Base-by-base conservation (phyloP, 2,797 vertebrate genomes). In the Petrocephalus schoutedeni region DNA sequence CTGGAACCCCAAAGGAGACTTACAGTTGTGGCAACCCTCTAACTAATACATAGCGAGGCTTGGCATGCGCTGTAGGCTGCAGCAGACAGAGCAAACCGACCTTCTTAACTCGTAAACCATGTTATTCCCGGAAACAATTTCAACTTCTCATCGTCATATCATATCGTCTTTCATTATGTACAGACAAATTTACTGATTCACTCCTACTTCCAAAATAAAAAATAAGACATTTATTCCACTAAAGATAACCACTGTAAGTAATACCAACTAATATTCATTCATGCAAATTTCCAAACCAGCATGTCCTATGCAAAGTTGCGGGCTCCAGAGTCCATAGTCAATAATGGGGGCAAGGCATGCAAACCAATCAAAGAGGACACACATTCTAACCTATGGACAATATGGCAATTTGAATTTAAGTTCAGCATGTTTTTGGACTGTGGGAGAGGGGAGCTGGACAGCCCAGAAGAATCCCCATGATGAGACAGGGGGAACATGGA, bases 1-100 rank as follows among this genome's bases (percentile, higher is more conserved):
- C 91, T 90, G 90, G 92, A 93, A 92, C 92, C 90, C 94, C 91
- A 95, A 96, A 95, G 94, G 95, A 95, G 95, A 95, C 95, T 96
- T 95, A 92, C 90, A 90, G 92, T 80, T 92, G 93, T 87, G 93
- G 91, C 91, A 92, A 64, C 86, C 91, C 93, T 92, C 92, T 86
- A 23, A 83, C 86, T 88, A 89, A 89, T 88, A 86, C 53, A 61
- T 45, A 74, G 28, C 1, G 54, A 49, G 80, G 58, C 58, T 85
- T 4, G 14, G 54, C 16, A 23, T 41, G 45, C 71, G 9, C 74
- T 86, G 56, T 41, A n/a, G 23, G 64, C n/a, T n/a, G n/a, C 67
- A 36, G 21, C 74, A 82, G n/a, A 16, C 21, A 56, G 53, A 32
- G 21, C 87, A 61, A 7, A 77, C 2, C 16, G 16, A 49, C 14